Percentiles rank a stretch among this genome's conserved stretches.
Evolutionary conservation across 2,888 invertebrate species (phyloP).

Genomic region (Eilema caniola): DNA sequence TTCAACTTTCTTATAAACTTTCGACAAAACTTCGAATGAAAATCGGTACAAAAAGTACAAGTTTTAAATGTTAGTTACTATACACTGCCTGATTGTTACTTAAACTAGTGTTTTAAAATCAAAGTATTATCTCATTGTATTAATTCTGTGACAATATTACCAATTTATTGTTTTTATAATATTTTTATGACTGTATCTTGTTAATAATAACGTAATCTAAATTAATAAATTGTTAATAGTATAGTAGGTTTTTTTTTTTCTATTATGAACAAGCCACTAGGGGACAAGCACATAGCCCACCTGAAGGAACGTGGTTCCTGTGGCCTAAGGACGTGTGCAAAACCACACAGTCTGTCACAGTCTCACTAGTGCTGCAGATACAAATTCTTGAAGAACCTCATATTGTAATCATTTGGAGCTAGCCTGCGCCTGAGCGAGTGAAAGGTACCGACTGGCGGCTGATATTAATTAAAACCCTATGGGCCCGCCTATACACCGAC

Average conservation of each 20-base stretch:
- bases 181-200: neutral
- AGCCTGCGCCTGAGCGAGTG: no score
- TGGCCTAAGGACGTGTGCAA: no score
- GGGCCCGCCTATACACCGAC: no score
- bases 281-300: no score
- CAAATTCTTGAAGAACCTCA: no score
- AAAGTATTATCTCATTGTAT: neutral
- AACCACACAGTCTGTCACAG: no score
- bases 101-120: neutral
- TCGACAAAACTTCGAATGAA: neutral
- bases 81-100: neutral
- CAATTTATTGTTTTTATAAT: neutral
- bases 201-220: neutral
- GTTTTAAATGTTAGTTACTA: neutral
- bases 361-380: no score
- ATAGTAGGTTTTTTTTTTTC: neutral
- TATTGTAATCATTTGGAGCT: no score
- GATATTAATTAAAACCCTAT: no score
- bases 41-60: neutral
- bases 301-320: no score
- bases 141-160: neutral
- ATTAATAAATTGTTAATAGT: neutral
- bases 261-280: no score
- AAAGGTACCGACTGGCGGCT: no score
- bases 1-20: neutral